Conservation (phyloP, 2,888 invertebrate species). For the Synergus gifuensis region DNA sequence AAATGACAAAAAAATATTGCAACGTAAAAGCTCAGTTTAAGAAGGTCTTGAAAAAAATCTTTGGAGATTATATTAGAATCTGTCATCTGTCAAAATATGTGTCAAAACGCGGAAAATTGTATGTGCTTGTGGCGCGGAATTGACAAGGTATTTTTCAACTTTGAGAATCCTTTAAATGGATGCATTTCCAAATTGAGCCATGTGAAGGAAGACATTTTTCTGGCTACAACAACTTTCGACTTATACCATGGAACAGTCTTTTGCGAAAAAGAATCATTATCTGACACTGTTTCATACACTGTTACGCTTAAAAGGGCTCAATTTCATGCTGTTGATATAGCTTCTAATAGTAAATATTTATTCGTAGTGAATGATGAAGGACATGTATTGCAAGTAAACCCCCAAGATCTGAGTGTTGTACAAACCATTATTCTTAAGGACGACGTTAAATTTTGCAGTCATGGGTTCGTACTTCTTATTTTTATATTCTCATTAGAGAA, state of each 20-base stretch:
- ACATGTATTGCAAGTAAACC: slow-evolving; percentile 80
- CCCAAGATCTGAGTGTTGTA: slow-evolving; percentile 79
- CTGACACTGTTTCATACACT: slow-evolving; percentile 59
- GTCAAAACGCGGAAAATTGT: slow-evolving; percentile 63
- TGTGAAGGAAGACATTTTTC: slow-evolving; percentile 77
- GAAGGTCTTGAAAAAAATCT: slow-evolving; percentile 23
- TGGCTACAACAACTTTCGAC: slow-evolving; percentile 76
- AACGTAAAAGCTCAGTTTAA: slow-evolving; percentile 44
- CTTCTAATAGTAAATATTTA: slow-evolving; percentile 81
- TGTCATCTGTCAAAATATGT: slow-evolving; percentile 53
- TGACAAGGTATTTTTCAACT: slow-evolving; percentile 68
- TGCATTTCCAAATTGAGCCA: slow-evolving; percentile 77
- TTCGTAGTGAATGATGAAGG: slow-evolving; percentile 83
- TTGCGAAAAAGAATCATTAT: slow-evolving; percentile 71
- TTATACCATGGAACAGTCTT: slow-evolving; percentile 77
- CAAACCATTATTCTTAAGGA: slow-evolving; percentile 83
- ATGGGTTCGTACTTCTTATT: slow-evolving; percentile 77
- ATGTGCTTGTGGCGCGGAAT: slow-evolving; percentile 73
- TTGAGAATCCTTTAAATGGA: slow-evolving; percentile 69
- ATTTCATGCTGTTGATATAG: slow-evolving; percentile 82
- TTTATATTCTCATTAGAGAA: not conserved
- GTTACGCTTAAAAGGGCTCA: slow-evolving; percentile 79
- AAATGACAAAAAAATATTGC: slow-evolving; percentile 55
- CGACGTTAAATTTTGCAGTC: slow-evolving; percentile 83
- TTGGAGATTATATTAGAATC: slow-evolving; percentile 47